Base-by-base conservation (phyloP, 2,113 vertebrate species). In the Falco punctatus region DNA sequence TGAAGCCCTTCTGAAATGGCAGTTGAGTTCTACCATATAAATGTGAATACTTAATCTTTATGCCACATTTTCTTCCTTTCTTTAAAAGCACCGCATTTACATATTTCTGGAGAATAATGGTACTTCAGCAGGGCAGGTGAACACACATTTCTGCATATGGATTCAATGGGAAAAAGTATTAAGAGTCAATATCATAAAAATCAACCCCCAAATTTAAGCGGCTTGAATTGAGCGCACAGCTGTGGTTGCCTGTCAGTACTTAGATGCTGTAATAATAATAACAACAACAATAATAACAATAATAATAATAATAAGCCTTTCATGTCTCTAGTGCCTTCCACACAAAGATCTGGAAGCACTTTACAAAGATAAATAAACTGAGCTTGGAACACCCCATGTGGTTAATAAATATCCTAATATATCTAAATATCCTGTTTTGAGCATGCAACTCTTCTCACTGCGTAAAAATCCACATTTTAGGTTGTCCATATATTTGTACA, bases 261-360 rank as follows among this genome's bases (percentile, higher is more conserved):
- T 88, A 95, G 85, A 95, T 92, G 79, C 85, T 88, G 85, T 96
- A 97, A 95, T 97, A 96, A 96, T 91, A 97, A 96, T 64, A 96
- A 94, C 28, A 92, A 97, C 42, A 96, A 94, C 24, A 96, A 96
- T 49, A 97, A 96, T 17, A 97, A 97, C 11, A 97, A 97, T 26
- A 96, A 96, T 48, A 94, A 97, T 90, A 97, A 95, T 94, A 96
- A 97, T 91, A 96, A 3, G 86, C 51, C 90, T 97, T 97, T 96
- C 86, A 97, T 97, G 96, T 92, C 92, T 96, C 91, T 95, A 95
- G 94, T 96, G 96, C 91, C 72, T 95, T 97, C 91, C 84, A 94
- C 0, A 8, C 86, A 97, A 97, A 93, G 90, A 94, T 97, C 94
- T 95, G 97, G 90, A 96, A 96, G 81, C 88, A 96, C 72, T 97